Conservation (phyloP, 2,113 vertebrate genomes). For the Forbesichthys papilliferus region DNA sequence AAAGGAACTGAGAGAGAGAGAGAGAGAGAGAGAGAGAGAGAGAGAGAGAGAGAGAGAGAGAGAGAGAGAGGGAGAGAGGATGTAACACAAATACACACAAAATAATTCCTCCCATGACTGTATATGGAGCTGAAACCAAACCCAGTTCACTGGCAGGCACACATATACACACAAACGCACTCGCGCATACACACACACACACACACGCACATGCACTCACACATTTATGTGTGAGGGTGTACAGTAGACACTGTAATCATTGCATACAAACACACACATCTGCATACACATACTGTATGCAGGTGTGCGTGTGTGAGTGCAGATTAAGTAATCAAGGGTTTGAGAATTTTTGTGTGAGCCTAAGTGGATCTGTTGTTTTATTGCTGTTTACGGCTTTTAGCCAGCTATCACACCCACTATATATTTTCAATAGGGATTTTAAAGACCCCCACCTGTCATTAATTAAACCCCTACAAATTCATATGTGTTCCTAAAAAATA, state of each 20-base stretch:
- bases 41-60: conserved; percentile 5
- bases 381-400: not conserved
- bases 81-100: not conserved
- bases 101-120: conserved; percentile 69
- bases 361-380: not conserved
- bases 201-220: not conserved
- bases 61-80: not conserved
- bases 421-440: too few species aligned
- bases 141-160: conserved; percentile 10
- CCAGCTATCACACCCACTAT: not conserved
- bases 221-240: not conserved
- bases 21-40: conserved; percentile 1
- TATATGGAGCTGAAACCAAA: conserved; percentile 66
- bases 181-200: not conserved
- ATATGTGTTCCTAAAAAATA: too few species aligned
- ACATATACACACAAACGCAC: conserved; percentile 8
- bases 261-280: not conserved
- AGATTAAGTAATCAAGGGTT: not conserved
- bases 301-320: not conserved
- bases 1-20: conserved; percentile 1
- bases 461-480: too few species aligned
- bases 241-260: not conserved
- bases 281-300: not conserved
- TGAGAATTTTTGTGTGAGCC: not conserved
- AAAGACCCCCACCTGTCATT: too few species aligned